A percentile compares a stretch with the other conserved stretches of the same genome.
phyloP scores from a whole-genome alignment of 2,113 vertebrate species.

The Xiphorhynchus elegans region DNA sequence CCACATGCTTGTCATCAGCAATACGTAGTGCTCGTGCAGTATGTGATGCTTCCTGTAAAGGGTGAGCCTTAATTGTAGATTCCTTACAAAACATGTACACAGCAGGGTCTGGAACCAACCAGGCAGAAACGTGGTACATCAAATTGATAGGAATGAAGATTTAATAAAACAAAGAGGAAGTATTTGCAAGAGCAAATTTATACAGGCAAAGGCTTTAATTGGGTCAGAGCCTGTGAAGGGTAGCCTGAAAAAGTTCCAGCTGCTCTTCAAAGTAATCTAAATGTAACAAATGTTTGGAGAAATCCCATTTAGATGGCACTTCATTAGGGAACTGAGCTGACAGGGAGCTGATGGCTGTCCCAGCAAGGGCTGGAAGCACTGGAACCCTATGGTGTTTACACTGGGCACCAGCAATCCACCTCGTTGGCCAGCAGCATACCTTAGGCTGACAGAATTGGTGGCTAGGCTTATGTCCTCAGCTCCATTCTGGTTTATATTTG shows the following conservation, averaged over 20 bases:
- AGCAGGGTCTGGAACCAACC: not conserved
- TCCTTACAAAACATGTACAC: not conserved
- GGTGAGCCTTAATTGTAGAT: not conserved
- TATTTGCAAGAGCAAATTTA: not conserved
- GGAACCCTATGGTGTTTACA: not conserved
- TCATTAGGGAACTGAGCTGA: not conserved
- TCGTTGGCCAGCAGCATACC: not conserved
- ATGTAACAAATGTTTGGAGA: not conserved
- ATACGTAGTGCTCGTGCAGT: not conserved
- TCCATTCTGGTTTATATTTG: not conserved
- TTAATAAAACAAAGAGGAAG: not conserved
- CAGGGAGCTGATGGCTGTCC: not conserved
- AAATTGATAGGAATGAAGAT: rapidly evolving
- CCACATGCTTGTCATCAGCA: rapidly evolving
- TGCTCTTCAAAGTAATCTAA: not conserved
- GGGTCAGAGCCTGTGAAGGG: not conserved
- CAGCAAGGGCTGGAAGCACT: not conserved
- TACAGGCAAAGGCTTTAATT: not conserved
- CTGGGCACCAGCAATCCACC: not conserved
- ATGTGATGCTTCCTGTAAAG: not conserved
- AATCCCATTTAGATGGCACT: not conserved
- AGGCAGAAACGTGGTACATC: rapidly evolving
- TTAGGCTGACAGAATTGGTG: not conserved
- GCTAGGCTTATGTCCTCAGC: not conserved
- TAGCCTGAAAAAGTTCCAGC: not conserved